Evolutionary conservation across 2,113 vertebrate genomes (phyloP).

Genomic region (Entelurus aequoreus): DNA sequence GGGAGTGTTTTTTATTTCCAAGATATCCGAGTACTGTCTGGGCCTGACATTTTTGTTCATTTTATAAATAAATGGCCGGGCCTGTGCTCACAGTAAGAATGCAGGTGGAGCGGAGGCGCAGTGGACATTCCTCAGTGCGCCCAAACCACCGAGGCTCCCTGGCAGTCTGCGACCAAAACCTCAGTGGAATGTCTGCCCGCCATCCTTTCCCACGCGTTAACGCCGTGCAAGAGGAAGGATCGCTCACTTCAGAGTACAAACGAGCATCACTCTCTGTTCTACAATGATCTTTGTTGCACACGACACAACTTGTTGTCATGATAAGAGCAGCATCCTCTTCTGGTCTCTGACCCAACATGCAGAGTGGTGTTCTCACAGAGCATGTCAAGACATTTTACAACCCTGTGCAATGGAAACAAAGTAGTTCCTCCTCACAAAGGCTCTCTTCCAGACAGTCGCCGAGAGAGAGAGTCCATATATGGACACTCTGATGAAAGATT

Average conservation of each 20-base stretch:
- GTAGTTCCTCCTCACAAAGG: constrained; percentile 51
- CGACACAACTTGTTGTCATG: constrained; percentile 6
- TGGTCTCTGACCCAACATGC: neutral
- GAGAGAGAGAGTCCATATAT: constrained; percentile 64
- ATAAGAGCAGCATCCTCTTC: constrained; percentile 38
- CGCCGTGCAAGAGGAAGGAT: constrained; percentile 5
- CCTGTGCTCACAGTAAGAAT: constrained; percentile 42
- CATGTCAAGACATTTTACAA: constrained; percentile 66
- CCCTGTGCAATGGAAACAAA: constrained; percentile 65
- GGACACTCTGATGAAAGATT: constrained; percentile 54
- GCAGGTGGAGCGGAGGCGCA: constrained; percentile 56
- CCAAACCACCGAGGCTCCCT: constrained; percentile 41
- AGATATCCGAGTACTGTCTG: constrained; percentile 17
- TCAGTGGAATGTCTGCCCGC: constrained; percentile 62
- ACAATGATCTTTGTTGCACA: constrained; percentile 1
- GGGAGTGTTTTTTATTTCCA: constrained; percentile 7
- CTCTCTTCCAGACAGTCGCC: constrained; percentile 27
- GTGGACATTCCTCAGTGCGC: constrained; percentile 51
- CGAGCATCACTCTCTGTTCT: neutral
- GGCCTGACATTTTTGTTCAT: constrained; percentile 11
- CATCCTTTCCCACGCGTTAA: constrained; percentile 36
- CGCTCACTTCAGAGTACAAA: constrained; percentile 12
- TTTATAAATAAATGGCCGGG: constrained; percentile 29
- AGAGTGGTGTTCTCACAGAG: constrained; percentile 32
- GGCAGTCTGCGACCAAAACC: constrained; percentile 48